A percentile compares a stretch with the other conserved stretches of the same genome.
These are phyloP conservation scores for Eira barbara DNA, from an alignment of 2,113 vertebrate species.

Conservation along the genomic window DNA sequence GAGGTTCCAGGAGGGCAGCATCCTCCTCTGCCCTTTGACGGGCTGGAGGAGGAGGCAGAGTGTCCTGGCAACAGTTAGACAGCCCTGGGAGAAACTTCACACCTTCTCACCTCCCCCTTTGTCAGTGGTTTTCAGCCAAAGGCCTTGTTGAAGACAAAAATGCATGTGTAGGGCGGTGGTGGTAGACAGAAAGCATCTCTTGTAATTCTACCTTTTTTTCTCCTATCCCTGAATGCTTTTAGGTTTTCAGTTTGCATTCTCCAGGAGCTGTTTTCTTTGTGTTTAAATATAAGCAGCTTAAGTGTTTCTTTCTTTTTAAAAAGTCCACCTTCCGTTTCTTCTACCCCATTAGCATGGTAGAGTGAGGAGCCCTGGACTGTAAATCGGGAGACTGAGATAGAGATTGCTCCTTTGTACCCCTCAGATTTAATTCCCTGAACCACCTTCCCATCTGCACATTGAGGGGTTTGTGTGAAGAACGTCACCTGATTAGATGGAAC, in stretches of 20 bases:
- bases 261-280: background rate
- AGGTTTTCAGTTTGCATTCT: conserved; percentile 4
- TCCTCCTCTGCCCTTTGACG: background rate
- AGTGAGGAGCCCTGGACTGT: background rate
- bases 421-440: background rate
- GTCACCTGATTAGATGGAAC: background rate
- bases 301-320: conserved; percentile 21
- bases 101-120: background rate
- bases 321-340: background rate
- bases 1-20: background rate
- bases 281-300: background rate
- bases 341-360: background rate
- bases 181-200: background rate
- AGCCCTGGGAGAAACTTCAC: background rate
- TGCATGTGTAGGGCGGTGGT: background rate
- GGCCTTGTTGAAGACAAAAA: background rate
- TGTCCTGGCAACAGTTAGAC: background rate
- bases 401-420: background rate
- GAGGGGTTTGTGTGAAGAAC: background rate
- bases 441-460: background rate
- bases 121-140: background rate
- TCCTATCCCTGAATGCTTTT: background rate
- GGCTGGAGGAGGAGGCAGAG: background rate
- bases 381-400: background rate
- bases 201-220: background rate